These are phyloP conservation scores for Drosophila phalerata DNA, from an alignment of 2,888 invertebrate species.

Conservation along the genomic window DNA sequence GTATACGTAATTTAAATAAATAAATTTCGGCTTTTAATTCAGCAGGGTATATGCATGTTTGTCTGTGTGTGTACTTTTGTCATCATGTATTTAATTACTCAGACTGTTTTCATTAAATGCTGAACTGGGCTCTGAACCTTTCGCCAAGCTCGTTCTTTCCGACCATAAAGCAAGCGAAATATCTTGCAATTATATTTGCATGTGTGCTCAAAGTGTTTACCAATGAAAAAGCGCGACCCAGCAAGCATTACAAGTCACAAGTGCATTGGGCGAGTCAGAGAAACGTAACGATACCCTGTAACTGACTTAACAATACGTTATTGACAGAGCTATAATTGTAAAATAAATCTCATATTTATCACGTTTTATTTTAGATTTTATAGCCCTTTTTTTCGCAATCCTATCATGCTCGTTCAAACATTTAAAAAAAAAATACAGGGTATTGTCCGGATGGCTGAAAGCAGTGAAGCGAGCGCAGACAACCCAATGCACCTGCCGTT, in stretches of 20 bases:
- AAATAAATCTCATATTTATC: no score
- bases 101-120: conserved; percentile 75
- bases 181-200: conserved; percentile 79
- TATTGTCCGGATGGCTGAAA: conserved; percentile 31
- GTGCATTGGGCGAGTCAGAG: background rate
- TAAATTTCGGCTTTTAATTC: conserved; percentile 50
- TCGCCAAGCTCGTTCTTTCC: conserved; percentile 12
- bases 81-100: conserved; percentile 81
- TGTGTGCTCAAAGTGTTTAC: conserved; percentile 69
- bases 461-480: conserved; percentile 19
- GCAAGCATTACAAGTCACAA: conserved; percentile 32
- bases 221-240: conserved; percentile 39
- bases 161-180: conserved; percentile 69
- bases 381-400: background rate
- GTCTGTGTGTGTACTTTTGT: conserved; percentile 57
- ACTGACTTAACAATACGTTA: background rate
- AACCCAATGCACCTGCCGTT: conserved; percentile 45
- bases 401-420: background rate
- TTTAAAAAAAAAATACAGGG: conserved; percentile 14
- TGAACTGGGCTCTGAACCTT: conserved; percentile 26
- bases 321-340: no score
- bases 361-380: background rate
- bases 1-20: conserved; percentile 45
- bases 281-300: conserved; percentile 2
- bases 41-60: conserved; percentile 8